Percentiles rank a stretch among this genome's conserved stretches.
These are phyloP conservation scores for Helicoverpa armigera DNA, from an alignment of 1,140 invertebrate species.

Conservation along the genomic window DNA sequence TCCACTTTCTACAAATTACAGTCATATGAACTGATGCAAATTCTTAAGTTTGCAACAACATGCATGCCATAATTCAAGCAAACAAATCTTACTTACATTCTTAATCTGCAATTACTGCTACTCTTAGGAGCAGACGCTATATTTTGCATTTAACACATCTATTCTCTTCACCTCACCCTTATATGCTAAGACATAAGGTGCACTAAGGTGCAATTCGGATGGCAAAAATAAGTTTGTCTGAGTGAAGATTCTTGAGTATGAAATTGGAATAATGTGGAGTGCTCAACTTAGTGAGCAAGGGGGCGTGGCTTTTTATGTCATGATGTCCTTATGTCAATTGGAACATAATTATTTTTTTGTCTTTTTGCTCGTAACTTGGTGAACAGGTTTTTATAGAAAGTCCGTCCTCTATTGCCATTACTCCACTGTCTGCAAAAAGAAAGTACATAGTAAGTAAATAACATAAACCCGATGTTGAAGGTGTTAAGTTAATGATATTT, in stretches of 20 bases:
- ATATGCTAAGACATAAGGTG: neutral
- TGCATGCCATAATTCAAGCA: too few species aligned
- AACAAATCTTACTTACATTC: neutral
- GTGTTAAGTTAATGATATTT: too few species aligned
- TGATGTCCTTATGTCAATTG: slow-evolving; percentile 4
- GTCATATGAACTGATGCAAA: too few species aligned
- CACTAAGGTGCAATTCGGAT: neutral
- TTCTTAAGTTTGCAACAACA: too few species aligned
- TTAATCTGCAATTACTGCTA: slow-evolving; percentile 18
- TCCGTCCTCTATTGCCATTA: too few species aligned
- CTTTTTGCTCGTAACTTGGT: neutral
- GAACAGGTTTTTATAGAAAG: too few species aligned
- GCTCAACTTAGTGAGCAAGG: slow-evolving; percentile 10
- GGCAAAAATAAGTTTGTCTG: neutral
- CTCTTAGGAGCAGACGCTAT: slow-evolving; percentile 26
- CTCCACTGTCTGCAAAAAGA: too few species aligned
- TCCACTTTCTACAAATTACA: too few species aligned
- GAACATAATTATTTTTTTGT: neutral
- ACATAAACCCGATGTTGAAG: too few species aligned
- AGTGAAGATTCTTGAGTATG: neutral
- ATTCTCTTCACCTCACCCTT: neutral
- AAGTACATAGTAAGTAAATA: too few species aligned
- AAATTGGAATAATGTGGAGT: slow-evolving; percentile 36
- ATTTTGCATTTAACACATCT: neutral
- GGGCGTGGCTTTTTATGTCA: slow-evolving; percentile 26